phyloP scores from a whole-genome alignment of 2,113 vertebrate species.

The Rhinopomastus cyanomelas region DNA sequence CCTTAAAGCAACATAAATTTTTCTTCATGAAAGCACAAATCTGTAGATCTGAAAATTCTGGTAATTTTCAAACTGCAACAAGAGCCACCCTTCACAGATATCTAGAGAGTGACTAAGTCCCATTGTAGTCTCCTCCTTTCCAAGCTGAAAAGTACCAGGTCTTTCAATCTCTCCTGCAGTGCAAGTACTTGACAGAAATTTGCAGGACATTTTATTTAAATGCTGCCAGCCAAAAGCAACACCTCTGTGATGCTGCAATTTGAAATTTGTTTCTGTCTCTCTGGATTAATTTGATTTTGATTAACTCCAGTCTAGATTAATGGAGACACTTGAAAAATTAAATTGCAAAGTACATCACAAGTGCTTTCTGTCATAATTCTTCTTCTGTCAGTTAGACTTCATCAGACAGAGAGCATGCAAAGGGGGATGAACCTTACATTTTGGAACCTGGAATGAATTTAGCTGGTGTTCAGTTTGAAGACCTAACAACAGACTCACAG shows the following conservation, averaged over 20 bases:
- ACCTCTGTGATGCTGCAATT: not conserved
- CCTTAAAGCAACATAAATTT: too few relatives aligned
- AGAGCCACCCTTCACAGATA: too few relatives aligned
- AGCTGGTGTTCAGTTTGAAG: not conserved
- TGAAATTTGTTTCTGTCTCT: not conserved
- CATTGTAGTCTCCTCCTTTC: too few relatives aligned
- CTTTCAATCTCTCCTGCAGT: too few relatives aligned
- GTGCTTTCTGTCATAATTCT: not conserved
- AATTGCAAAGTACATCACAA: not conserved
- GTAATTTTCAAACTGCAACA: too few relatives aligned
- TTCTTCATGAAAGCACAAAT: too few relatives aligned
- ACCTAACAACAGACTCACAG: too few relatives aligned
- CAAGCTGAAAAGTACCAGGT: too few relatives aligned
- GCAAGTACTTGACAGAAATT: not conserved
- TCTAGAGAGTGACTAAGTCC: too few relatives aligned
- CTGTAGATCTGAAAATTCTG: too few relatives aligned
- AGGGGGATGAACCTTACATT: not conserved
- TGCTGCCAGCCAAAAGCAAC: not conserved
- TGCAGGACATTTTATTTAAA: not conserved
- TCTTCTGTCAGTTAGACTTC: not conserved
- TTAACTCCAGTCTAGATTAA: not conserved
- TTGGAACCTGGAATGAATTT: not conserved
- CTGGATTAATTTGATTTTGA: slow-evolving; percentile 3
- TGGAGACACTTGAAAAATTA: not conserved
- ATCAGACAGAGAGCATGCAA: not conserved